Evolutionary conservation across 2,888 invertebrate genomes (phyloP).

Genomic region (Volucella bombylans): DNA sequence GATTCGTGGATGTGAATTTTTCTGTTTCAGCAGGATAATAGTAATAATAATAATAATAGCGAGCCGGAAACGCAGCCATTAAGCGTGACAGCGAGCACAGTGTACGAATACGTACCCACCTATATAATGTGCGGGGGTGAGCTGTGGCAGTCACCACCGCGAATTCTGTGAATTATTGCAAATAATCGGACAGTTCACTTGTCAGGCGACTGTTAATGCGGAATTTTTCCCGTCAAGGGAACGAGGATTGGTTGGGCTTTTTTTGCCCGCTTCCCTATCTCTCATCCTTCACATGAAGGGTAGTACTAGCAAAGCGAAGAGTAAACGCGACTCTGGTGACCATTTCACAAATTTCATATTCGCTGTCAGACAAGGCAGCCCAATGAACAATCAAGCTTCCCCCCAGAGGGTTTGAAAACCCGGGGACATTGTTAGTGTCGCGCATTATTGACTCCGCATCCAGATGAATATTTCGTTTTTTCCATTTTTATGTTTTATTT

Average conservation of each 20-base stretch:
- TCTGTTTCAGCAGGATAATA: constrained; percentile 75
- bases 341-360: constrained; percentile 73
- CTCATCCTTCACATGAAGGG: constrained; percentile 18
- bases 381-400: constrained; percentile 49
- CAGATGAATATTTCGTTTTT: constrained; percentile 21
- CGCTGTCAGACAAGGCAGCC: constrained; percentile 62
- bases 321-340: constrained; percentile 41
- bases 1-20: constrained; percentile 78
- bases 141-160: constrained; percentile 55
- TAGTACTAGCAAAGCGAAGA: constrained; percentile 13
- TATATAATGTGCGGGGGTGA: constrained; percentile 32
- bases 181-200: constrained; percentile 82
- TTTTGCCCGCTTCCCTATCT: constrained; percentile 5
- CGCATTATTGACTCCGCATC: constrained; percentile 69
- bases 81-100: constrained; percentile 77
- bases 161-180: constrained; percentile 78
- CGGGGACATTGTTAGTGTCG: constrained; percentile 66
- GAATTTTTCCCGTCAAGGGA: constrained; percentile 73
- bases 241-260: constrained; percentile 55
- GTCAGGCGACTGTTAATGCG: constrained; percentile 78
- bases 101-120: too few relatives aligned
- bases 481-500: constrained; percentile 15
- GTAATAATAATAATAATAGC: constrained; percentile 73
- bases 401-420: constrained; percentile 9
- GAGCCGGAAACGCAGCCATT: constrained; percentile 81